These are phyloP conservation scores for Cheilosia urbana DNA, from an alignment of 2,888 invertebrate genomes.

Conservation along the genomic window DNA sequence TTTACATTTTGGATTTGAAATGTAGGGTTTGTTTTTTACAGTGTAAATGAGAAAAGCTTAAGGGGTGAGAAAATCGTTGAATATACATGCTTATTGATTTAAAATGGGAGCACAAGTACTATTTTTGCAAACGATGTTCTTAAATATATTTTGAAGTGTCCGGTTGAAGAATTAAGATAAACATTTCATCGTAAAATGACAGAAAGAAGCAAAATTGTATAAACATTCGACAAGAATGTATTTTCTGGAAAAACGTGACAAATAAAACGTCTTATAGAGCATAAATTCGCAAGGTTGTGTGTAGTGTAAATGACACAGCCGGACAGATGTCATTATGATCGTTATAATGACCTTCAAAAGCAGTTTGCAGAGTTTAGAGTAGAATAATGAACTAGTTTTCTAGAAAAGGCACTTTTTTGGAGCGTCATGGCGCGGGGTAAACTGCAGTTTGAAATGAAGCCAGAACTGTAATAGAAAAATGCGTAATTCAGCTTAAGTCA, in stretches of 20 bases:
- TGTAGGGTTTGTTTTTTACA: background rate
- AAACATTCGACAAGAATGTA: background rate
- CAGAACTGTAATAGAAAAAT: no score
- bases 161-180: background rate
- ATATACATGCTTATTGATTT: conserved; percentile 48
- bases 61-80: conserved; percentile 46
- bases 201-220: no score
- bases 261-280: no score
- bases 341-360: no score
- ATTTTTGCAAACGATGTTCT: conserved; percentile 11
- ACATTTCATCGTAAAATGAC: background rate
- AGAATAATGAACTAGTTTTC: no score
- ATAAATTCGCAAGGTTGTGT: background rate
- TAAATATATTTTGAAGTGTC: conserved; percentile 2
- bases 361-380: no score
- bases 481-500: no score
- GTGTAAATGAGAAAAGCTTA: background rate
- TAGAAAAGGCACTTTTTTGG: no score
- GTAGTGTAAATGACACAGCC: no score
- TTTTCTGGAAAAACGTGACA: background rate
- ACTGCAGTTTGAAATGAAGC: no score
- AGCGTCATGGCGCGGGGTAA: no score
- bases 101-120: conserved; percentile 18
- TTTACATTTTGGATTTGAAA: conserved; percentile 42
- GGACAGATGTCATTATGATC: no score